Base-by-base conservation (phyloP, 2,797 vertebrate species). In the Simalia tracyae region DNA sequence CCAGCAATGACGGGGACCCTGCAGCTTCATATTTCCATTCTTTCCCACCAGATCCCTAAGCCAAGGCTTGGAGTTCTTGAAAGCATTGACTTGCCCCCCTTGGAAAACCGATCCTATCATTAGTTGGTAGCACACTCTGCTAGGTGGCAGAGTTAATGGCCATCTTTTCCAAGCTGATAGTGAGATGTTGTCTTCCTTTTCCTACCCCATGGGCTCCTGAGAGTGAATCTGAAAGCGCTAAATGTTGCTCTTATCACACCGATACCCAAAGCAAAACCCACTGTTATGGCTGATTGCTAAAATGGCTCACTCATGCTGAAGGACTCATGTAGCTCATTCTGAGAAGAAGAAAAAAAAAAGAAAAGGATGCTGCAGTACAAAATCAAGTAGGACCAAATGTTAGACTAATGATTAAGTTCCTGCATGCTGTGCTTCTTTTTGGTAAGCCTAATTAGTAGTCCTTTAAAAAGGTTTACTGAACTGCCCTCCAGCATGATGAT, bases 1-100 rank as follows among this genome's bases (percentile, higher is more conserved):
- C 93, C 91, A 88, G 31, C 90, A 92, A 94, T 36, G 56, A 86
- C 36, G 36, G 24, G 68, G 95, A 94, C 91, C 95, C 93, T 76
- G 89, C 59, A 91, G 59, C 42, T 91, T 89, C n/a, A 42, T 6
- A 88, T 86, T 31, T 24, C 60, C 93, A 93, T 84, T 3, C 92
- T 89, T 87, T 8, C 50, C 28, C n/a, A 8, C 15, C 14, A 26
- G 11, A 0, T 31, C 84, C 87, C 42, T 50, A 81, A 0, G 54
- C 61, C 91, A 95, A 92, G 90, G 26, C 72, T 31, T 56, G 85
- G 28, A 91, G 93, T 92, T 72, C 72, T 24, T 72, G 92, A 88
- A 50, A 89, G 91, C 56, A 91, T 1, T 10, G 86, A 85, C 76
- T 76, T 59, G 24, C 93, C 84, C 50, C 15, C 91, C 66, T 94